Percentiles rank a stretch among this genome's conserved stretches.
Evolutionary conservation across 2,888 invertebrate genomes (phyloP).

Genomic region (Cheilosia soror): DNA sequence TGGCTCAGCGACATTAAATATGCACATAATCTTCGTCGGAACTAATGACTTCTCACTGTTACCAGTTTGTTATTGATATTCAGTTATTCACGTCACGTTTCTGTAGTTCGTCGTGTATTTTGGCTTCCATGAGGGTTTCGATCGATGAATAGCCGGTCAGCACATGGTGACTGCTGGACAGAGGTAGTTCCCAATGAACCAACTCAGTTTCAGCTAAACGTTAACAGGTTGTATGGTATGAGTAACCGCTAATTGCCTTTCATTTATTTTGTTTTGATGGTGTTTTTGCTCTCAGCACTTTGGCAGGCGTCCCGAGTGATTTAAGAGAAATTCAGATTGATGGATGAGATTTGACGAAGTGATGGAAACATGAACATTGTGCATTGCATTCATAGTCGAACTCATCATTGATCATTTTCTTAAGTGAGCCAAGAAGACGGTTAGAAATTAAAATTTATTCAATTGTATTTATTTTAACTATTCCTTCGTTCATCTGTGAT

Average conservation of each 20-base stretch:
- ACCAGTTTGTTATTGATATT: conserved; percentile 63
- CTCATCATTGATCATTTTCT: too few species aligned
- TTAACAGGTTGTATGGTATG: conserved; percentile 36
- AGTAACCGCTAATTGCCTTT: conserved; percentile 26
- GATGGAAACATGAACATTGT: too few species aligned
- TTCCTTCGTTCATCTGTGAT: too few species aligned
- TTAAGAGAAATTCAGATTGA: conserved; percentile 15
- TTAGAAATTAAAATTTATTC: too few species aligned
- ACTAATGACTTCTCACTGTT: conserved; percentile 69
- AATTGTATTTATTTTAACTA: too few species aligned
- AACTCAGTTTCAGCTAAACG: conserved; percentile 25
- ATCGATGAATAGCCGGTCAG: conserved; percentile 38
- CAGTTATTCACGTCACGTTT: conserved; percentile 71
- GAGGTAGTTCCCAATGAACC: conserved; percentile 10
- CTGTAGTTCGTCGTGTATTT: conserved; percentile 45
- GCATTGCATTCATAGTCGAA: too few species aligned
- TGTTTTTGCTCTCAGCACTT: neutral
- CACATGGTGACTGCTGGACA: neutral
- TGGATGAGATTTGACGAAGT: neutral
- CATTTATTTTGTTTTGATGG: neutral
- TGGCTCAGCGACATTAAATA: conserved; percentile 37
- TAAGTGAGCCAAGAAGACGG: too few species aligned
- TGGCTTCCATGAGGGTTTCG: conserved; percentile 45
- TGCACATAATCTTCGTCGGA: conserved; percentile 62
- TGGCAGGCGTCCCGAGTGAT: conserved; percentile 1